A percentile compares a stretch with the other conserved stretches of the same genome.
Evolutionary conservation across 2,888 invertebrate genomes (phyloP).

Genomic region (Leucophenga maculata): DNA sequence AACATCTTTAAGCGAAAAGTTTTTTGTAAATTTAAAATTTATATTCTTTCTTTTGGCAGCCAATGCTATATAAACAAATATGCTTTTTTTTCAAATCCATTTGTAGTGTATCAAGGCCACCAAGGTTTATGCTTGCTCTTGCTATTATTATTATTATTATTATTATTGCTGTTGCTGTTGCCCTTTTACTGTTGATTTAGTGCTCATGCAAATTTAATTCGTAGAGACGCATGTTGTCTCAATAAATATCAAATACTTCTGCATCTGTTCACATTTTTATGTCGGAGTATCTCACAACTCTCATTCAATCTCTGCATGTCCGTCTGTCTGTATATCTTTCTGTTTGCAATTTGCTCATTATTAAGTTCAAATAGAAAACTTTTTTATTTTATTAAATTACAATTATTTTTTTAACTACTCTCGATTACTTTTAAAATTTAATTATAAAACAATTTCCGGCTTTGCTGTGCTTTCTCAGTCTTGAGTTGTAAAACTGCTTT

Average conservation of each 20-base stretch:
- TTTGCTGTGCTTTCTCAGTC: background rate
- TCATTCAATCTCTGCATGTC: conserved; percentile 1
- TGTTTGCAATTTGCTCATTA: background rate
- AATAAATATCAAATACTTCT: conserved; percentile 11
- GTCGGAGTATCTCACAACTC: background rate
- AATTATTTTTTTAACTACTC: no score
- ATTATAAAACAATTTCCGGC: background rate
- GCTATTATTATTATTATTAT: no score
- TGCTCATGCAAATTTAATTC: conserved; percentile 10
- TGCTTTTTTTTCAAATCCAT: no score
- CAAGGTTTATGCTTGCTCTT: no score
- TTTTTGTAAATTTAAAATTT: no score
- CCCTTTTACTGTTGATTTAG: conserved; percentile 10
- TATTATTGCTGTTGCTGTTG: no score
- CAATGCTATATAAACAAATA: no score
- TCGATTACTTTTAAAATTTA: background rate
- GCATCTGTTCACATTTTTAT: conserved; percentile 11
- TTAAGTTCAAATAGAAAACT: background rate
- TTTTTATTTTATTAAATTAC: no score
- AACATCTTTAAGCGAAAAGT: no score
- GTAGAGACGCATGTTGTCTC: background rate
- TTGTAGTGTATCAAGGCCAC: no score
- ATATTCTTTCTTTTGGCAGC: no score
- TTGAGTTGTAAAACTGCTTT: no score
- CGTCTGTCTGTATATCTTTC: background rate